Percentiles rank a stretch among this genome's conserved stretches.
phyloP scores from a whole-genome alignment of 1,140 invertebrate species.

The Pissodes strobi region DNA sequence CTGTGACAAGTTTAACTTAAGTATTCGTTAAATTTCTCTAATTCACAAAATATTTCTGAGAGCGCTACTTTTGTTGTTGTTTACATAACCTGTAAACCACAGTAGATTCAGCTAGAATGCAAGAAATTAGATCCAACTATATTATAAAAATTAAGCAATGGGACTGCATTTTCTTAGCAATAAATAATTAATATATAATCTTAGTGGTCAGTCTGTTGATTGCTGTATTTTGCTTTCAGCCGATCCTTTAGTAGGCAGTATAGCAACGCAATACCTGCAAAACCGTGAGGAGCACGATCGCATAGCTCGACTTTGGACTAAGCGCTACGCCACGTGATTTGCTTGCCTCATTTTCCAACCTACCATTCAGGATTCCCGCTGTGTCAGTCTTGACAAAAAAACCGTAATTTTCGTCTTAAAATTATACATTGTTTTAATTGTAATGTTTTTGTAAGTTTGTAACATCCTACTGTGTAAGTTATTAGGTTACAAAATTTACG shows the following conservation, averaged over 20 bases:
- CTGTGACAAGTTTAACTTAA: too few species aligned
- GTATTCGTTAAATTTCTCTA: too few species aligned
- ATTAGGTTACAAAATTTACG: slow-evolving; percentile 16
- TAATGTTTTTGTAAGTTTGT: slow-evolving; percentile 18
- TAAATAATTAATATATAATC: too few species aligned
- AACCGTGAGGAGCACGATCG: slow-evolving; percentile 97
- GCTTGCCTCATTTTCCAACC: slow-evolving; percentile 8
- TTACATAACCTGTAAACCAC: too few species aligned
- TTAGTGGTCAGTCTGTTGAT: neutral
- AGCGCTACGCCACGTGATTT: slow-evolving; percentile 93
- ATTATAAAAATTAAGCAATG: too few species aligned
- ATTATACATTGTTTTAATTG: slow-evolving; percentile 5
- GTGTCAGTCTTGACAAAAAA: slow-evolving; percentile 47
- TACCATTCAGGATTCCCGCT: slow-evolving; percentile 43
- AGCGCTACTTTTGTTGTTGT: too few species aligned
- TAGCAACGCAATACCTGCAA: slow-evolving; percentile 96
- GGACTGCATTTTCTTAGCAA: too few species aligned
- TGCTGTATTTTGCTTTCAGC: slow-evolving; percentile 60
- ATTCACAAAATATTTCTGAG: too few species aligned
- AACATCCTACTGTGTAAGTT: slow-evolving; percentile 5
- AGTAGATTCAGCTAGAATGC: too few species aligned
- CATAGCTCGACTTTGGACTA: slow-evolving; percentile 97
- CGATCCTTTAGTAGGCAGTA: slow-evolving; percentile 96
- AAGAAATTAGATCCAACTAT: too few species aligned
- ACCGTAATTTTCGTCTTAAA: slow-evolving; percentile 32